Percentiles rank a stretch among this genome's conserved stretches.
Conservation (phyloP, 2,888 invertebrate genomes). For the Piscicola geometra region DNA sequence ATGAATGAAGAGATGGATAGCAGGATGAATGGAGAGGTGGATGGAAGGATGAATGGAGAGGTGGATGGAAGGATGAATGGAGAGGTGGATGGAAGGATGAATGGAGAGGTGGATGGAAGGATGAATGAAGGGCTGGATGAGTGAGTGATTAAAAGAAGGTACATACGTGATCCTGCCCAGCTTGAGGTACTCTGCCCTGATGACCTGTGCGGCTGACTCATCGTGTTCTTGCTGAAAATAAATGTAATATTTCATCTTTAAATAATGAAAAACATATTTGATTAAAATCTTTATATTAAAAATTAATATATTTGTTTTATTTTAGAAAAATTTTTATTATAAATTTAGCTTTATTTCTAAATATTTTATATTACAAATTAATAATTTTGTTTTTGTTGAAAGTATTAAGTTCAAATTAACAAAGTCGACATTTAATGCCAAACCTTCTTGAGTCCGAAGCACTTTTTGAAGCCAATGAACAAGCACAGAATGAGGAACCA, state of each 20-base stretch:
- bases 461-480: conserved; percentile 30
- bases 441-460: conserved; percentile 4
- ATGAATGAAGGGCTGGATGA: background rate
- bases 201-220: conserved; percentile 9
- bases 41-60: background rate
- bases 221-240: background rate
- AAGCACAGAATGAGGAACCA: conserved; percentile 33
- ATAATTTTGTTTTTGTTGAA: no score
- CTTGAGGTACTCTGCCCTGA: background rate
- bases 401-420: no score
- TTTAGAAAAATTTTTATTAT: no score
- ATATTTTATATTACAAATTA: no score
- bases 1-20: background rate
- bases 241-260: background rate
- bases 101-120: background rate
- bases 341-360: no score
- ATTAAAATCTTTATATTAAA: no score
- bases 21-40: background rate
- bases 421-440: background rate
- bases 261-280: no score
- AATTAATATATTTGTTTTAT: no score
- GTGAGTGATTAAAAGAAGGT: background rate
- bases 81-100: background rate
- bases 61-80: background rate
- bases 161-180: conserved; percentile 6